Evolutionary conservation across 2,888 invertebrate species (phyloP), one percentile per base, ranked within the genome.

Genomic region (Leucophora obtusa): DNA sequence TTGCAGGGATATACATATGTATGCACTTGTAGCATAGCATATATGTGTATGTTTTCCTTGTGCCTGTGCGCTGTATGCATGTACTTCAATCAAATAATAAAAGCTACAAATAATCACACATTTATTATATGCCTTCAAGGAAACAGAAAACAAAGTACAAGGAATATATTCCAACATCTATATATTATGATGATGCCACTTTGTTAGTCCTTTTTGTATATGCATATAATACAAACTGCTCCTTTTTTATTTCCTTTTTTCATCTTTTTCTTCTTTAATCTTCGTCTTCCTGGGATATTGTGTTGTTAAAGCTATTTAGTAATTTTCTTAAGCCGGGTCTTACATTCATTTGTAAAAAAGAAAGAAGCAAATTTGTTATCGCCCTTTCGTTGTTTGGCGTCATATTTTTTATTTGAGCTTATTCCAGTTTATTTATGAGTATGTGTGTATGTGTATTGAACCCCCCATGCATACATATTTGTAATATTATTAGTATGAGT

Each of bases 81-180:
- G 47, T 74, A 72, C 82, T 83, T 84, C 80, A 85, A 50, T 18
- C n/a, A 56, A 50, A 66, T 43, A 62, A 66, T 83, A 84, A 84
- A 83, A 83, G 84, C 84, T 82, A 84, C 85, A 85, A 87, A 87
- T 86, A 87, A 86, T 86, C 84, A 85, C 81, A 85, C 85, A 85
- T 87, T 87, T 86, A 85, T 87, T 85, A 84, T 83, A 82, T 82
- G 82, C 65, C 82, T 82, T 79, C 43, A 79, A 72, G 68, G 5
- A n/a, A 18, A 24, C 17, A 35, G 18, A 47, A n/a, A 4, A 60
- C 28, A 24, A 33, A 24, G n/a, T 38, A n/a, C n/a, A 47, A n/a
- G 2, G 43, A 47, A n/a, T 47, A 47, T 47, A n/a, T n/a, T n/a
- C 6, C 2, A 17, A 65, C 33, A 11, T 28, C n/a, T n/a, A 14